Percentiles rank a stretch among this genome's conserved stretches.
phyloP scores from a whole-genome alignment of 2,888 invertebrate species.

The Monoplex corrugatus region DNA sequence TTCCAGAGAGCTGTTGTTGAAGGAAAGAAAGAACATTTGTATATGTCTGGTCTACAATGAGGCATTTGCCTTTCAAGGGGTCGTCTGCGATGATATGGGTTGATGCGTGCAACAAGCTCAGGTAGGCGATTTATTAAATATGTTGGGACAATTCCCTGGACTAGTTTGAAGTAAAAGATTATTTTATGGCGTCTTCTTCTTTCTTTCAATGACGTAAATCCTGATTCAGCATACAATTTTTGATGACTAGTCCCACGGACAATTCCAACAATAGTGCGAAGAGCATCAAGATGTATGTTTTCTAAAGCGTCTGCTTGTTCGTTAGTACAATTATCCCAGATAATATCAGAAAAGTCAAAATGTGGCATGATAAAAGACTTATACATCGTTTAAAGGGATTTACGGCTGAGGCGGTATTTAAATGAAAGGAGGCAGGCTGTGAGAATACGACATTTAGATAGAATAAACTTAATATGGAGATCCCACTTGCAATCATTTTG shows the following conservation, averaged over 20 bases:
- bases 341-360: constrained; percentile 31
- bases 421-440: neutral
- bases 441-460: constrained; percentile 1
- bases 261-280: constrained; percentile 26
- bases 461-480: neutral
- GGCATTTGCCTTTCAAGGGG: neutral
- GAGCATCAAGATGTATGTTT: constrained; percentile 33
- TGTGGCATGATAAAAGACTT: constrained; percentile 32
- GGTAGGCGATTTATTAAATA: neutral
- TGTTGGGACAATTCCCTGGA: neutral
- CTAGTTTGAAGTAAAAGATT: neutral
- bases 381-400: constrained; percentile 40
- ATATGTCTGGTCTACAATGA: neutral
- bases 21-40: neutral
- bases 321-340: constrained; percentile 40
- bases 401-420: constrained; percentile 20
- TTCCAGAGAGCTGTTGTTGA: too few species aligned
- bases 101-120: neutral
- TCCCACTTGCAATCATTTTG: constrained; percentile 31
- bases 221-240: neutral
- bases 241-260: constrained; percentile 27
- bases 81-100: neutral
- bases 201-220: constrained; percentile 10
- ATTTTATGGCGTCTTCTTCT: constrained; percentile 22
- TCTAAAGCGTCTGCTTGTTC: neutral